These are phyloP conservation scores for Lithobius niger DNA, from an alignment of 1,140 invertebrate species.

Conservation along the genomic window DNA sequence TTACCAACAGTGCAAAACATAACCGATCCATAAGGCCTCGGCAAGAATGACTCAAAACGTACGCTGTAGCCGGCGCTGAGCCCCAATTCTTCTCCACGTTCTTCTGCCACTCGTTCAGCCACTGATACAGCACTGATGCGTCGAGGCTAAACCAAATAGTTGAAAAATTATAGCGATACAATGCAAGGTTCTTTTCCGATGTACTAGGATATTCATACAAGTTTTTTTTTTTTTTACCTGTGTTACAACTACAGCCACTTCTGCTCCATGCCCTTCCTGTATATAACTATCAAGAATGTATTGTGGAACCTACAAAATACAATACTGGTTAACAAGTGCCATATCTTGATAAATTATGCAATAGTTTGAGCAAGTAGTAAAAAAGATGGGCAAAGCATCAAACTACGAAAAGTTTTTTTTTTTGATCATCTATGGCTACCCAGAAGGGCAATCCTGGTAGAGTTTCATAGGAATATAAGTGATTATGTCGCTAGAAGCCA, in stretches of 20 bases:
- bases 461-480: no score
- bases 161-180: background rate
- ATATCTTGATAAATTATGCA: no score
- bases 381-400: no score
- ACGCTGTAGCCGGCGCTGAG: constrained; percentile 76
- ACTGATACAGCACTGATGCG: constrained; percentile 90
- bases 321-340: no score
- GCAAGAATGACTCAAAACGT: constrained; percentile 74
- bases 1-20: constrained; percentile 85
- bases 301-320: constrained; percentile 61
- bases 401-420: no score
- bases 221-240: constrained; percentile 45
- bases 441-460: no score
- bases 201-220: background rate
- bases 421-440: no score
- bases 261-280: constrained; percentile 60
- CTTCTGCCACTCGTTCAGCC: constrained; percentile 72
- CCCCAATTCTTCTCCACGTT: constrained; percentile 73
- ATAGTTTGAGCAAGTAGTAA: no score
- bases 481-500: no score
- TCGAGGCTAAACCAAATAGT: constrained; percentile 41
- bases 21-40: constrained; percentile 80
- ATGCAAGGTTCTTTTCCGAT: background rate
- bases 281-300: constrained; percentile 93
- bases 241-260: constrained; percentile 79